Evolutionary conservation across 2,888 invertebrate species (phyloP), one percentile per base, ranked within the genome.

Genomic region (Allophyes oxyacanthae): DNA sequence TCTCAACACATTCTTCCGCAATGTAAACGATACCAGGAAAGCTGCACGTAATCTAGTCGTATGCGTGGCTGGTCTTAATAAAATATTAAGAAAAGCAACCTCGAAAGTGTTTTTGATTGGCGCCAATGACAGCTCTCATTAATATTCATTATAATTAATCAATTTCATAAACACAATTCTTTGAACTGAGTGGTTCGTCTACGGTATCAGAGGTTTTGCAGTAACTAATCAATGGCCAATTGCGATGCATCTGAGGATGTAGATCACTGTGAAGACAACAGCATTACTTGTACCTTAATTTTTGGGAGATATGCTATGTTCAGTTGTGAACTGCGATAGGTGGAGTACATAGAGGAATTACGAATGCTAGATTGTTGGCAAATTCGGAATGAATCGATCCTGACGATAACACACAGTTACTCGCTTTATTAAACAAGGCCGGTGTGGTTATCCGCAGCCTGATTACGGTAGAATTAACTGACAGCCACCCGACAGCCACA

Each of bases 1-100:
- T 70, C 46, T 45, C 37, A 26, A 60, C 20, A 49, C 37, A 60
- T 61, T 57, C 66, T 67, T 73, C 75, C 75, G 67, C 52, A 52
- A 64, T 59, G 44, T 60, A 64, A 60, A 34, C 34, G 57, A 60
- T 65, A 71, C 65, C 4, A 51, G 45, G 59, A 60, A 61, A 53
- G 36, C 40, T 56, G 25, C 13, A 30, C 40, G 57, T 57, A 65
- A 62, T 59, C 62, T 52, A 73, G 59, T 55, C 36, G 45, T 45
- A 43, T 49, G 56, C 54, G 58, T 56, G 52, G n/a, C 34, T 41
- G 20, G 20, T n/a, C n/a, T n/a, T n/a, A n/a, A n/a, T n/a, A n/a
- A n/a, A 20, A 20, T 20, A 54, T 60, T 1, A 33, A 42, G 25
- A 42, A 48, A 37, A 15, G 40, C 8, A 20, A 15, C 42, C 51